Percentiles rank a stretch among this genome's conserved stretches.
These are phyloP conservation scores for Bombus impatiens DNA, from an alignment of 1,140 invertebrate species.

Conservation along the genomic window DNA sequence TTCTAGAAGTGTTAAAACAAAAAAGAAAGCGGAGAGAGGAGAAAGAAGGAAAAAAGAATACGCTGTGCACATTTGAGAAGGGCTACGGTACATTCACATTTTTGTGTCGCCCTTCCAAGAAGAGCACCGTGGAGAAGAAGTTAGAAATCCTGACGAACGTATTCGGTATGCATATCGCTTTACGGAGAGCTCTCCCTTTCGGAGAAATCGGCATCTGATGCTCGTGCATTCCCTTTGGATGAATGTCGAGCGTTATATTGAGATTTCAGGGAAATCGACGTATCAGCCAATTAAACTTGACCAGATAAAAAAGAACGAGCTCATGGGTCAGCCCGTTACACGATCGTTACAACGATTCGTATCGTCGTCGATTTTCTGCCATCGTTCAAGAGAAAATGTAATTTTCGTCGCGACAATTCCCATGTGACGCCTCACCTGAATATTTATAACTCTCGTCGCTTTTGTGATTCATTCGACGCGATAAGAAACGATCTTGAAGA, in stretches of 20 bases:
- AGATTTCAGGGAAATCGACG: slow-evolving; percentile 43
- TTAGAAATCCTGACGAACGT: slow-evolving; percentile 32
- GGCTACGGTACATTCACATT: slow-evolving; percentile 6
- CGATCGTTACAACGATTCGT: background rate
- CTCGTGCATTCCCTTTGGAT: slow-evolving; percentile 49
- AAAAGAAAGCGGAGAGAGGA: background rate
- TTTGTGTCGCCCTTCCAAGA: slow-evolving; percentile 25
- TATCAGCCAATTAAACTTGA: slow-evolving; percentile 25
- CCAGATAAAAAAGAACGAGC: background rate
- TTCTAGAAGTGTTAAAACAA: background rate
- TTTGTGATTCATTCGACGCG: background rate
- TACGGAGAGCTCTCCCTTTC: slow-evolving; percentile 37
- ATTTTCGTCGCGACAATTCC: background rate
- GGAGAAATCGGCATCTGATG: slow-evolving; percentile 56
- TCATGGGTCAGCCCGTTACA: background rate
- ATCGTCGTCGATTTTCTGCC: background rate
- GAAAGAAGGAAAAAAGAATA: background rate
- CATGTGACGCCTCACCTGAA: background rate
- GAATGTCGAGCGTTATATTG: slow-evolving; percentile 57
- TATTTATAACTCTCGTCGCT: background rate
- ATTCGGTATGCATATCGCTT: slow-evolving; percentile 35
- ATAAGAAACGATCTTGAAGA: slow-evolving; percentile 5
- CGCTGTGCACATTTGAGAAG: background rate
- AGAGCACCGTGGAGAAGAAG: background rate
- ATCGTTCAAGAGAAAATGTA: background rate